Percentiles rank a stretch among this genome's conserved stretches.
Conservation (phyloP, 2,888 invertebrate genomes). For the Atherix ibis region DNA sequence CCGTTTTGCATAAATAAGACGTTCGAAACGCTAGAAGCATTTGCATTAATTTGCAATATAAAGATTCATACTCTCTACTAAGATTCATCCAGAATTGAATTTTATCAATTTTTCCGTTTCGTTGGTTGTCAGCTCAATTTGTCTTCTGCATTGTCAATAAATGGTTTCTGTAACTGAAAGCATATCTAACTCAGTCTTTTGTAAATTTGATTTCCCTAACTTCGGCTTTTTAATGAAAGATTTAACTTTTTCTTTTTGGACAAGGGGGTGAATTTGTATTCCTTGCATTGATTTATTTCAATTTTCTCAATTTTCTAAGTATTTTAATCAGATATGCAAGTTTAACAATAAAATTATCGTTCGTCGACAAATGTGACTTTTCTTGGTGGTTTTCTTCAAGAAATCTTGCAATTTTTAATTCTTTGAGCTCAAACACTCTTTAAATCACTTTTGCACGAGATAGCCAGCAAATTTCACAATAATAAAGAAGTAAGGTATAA, state of each 20-base stretch:
- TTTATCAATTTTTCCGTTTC: conserved; percentile 9
- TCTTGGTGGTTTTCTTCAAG: conserved; percentile 4
- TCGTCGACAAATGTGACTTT: conserved; percentile 4
- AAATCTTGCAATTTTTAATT: conserved; percentile 6
- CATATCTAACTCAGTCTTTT: neutral
- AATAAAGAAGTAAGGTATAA: conserved; percentile 5
- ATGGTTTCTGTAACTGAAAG: conserved; percentile 7
- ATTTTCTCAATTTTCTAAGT: conserved; percentile 6
- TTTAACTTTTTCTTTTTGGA: conserved; percentile 8
- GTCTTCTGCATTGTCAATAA: conserved; percentile 7
- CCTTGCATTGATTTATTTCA: conserved; percentile 7
- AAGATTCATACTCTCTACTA: conserved; percentile 12
- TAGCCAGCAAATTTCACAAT: conserved; percentile 7
- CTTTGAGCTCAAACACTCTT: conserved; percentile 6
- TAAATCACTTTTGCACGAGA: conserved; percentile 5
- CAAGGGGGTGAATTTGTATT: conserved; percentile 3
- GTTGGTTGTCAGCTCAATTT: conserved; percentile 5
- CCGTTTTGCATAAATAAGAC: conserved; percentile 14
- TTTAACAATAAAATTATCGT: conserved; percentile 9
- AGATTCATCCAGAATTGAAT: conserved; percentile 11
- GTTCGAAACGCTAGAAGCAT: conserved; percentile 14
- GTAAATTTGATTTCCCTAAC: neutral
- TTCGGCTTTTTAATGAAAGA: conserved; percentile 6
- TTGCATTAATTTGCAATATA: conserved; percentile 11
- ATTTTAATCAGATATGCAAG: conserved; percentile 6